Conservation (phyloP, 2,797 vertebrate genomes). For the Poeciliopsis infans region DNA sequence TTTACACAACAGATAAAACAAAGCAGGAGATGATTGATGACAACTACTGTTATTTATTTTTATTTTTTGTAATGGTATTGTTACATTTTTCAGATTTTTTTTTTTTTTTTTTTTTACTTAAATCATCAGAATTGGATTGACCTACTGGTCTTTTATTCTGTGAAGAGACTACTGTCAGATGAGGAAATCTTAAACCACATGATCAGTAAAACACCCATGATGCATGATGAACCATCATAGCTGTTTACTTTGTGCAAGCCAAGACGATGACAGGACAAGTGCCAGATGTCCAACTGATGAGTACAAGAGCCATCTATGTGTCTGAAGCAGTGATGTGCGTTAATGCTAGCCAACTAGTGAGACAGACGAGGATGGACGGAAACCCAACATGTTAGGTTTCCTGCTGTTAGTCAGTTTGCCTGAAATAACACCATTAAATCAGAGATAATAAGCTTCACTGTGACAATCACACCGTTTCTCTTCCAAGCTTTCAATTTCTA, state of each 20-base stretch:
- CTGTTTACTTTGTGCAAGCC: conserved; percentile 35
- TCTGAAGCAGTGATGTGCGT: conserved; percentile 17
- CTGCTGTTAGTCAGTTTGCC: conserved; percentile 51
- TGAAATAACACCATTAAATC: conserved; percentile 63
- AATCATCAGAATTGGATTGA: not conserved
- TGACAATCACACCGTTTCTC: conserved; percentile 27
- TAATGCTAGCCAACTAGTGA: conserved; percentile 32
- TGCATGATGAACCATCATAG: conserved; percentile 40
- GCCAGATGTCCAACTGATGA: conserved; percentile 36
- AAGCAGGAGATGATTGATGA: conserved; percentile 22
- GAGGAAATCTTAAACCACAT: not conserved
- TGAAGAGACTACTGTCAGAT: not conserved
- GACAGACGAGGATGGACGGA: conserved; percentile 21
- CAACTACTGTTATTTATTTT: not conserved
- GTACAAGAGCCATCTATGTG: conserved; percentile 26
- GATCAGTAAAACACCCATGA: not conserved
- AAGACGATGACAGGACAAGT: conserved; percentile 27
- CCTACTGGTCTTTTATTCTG: not conserved
- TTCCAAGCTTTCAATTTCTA: conserved; percentile 32
- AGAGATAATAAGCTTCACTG: conserved; percentile 47
- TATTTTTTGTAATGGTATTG: not conserved
- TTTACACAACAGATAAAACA: conserved; percentile 53
- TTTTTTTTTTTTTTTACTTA: not conserved
- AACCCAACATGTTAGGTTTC: conserved; percentile 40
- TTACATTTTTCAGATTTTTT: not conserved